These are phyloP conservation scores for Alloscopus bannaensis DNA, from an alignment of 2,888 invertebrate species.

Conservation along the genomic window DNA sequence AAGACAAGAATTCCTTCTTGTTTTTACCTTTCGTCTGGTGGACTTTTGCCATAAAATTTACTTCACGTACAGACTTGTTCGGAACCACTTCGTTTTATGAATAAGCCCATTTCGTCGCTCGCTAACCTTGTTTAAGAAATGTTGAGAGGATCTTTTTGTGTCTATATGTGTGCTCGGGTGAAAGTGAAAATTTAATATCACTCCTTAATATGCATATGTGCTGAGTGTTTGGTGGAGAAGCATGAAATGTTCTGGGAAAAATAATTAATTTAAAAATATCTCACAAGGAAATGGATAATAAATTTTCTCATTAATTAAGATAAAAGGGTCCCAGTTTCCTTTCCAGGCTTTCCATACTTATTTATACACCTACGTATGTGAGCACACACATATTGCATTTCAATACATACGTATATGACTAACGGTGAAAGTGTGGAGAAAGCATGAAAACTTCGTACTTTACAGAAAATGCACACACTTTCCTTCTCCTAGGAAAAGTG, in stretches of 20 bases:
- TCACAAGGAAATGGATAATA: constrained; percentile 64
- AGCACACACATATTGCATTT: constrained; percentile 1
- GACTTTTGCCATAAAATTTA: too few relatives aligned
- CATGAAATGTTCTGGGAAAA: constrained; percentile 43
- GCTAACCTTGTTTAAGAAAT: too few relatives aligned
- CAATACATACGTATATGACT: not conserved
- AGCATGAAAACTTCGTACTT: not conserved
- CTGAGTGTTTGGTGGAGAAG: too few relatives aligned
- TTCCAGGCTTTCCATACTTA: not conserved
- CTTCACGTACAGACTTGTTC: too few relatives aligned
- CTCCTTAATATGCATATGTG: constrained; percentile 1
- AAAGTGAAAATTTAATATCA: not conserved
- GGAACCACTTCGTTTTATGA: too few relatives aligned
- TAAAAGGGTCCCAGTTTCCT: constrained; percentile 57
- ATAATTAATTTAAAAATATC: constrained; percentile 65
- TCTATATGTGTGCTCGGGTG: too few relatives aligned
- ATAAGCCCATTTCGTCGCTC: too few relatives aligned
- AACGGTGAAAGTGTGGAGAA: not conserved
- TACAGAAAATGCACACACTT: constrained; percentile 24
- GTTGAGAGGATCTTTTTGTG: too few relatives aligned
- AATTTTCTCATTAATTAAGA: constrained; percentile 66
- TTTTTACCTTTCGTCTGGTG: too few relatives aligned
- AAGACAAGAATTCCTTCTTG: too few relatives aligned
- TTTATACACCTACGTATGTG: not conserved
- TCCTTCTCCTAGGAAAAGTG: constrained; percentile 22